Evolutionary conservation across 2,797 vertebrate species (phyloP).

Genomic region (Naso thynnoides): DNA sequence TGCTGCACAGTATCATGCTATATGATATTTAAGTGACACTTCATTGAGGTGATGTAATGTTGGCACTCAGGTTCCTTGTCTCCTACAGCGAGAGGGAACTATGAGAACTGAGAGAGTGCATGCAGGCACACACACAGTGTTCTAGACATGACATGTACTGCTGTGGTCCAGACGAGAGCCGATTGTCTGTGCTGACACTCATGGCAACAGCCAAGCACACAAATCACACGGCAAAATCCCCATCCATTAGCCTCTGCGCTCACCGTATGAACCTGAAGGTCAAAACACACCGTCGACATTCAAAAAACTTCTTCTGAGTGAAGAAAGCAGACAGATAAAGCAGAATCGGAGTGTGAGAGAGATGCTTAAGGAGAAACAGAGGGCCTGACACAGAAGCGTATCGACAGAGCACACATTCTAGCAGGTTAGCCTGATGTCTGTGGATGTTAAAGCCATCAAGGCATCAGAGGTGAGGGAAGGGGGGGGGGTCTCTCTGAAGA

Average conservation of each 20-base stretch:
- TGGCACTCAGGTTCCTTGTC: conserved; percentile 65
- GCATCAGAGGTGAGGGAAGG: conserved; percentile 62
- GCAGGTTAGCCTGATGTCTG: conserved; percentile 65
- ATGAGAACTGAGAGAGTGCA: conserved; percentile 52
- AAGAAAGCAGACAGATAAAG: not conserved
- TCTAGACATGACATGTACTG: conserved; percentile 71
- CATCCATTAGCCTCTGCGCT: conserved; percentile 9
- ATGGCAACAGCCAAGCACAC: conserved; percentile 69
- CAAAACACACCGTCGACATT: conserved; percentile 15
- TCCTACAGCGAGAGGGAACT: conserved; percentile 55
- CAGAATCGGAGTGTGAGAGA: conserved; percentile 1
- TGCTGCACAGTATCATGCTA: conserved; percentile 67
- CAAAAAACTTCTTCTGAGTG: not conserved
- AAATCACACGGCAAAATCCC: conserved; percentile 57
- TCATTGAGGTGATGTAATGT: conserved; percentile 77
- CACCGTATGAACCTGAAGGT: conserved; percentile 10
- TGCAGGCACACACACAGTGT: conserved; percentile 13
- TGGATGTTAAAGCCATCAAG: conserved; percentile 81
- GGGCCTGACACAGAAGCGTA: conserved; percentile 20
- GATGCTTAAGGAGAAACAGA: conserved; percentile 15
- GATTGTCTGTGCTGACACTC: conserved; percentile 69
- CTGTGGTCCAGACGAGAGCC: conserved; percentile 73
- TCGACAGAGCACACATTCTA: conserved; percentile 39
- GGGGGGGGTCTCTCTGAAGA: conserved; percentile 73
- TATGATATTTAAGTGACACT: conserved; percentile 72